Percentiles rank a stretch among this genome's conserved stretches.
Evolutionary conservation across 37 sponge, comb jelly and placozoan genomes (phyloP).

Genomic region (Dysidea cf. avara): DNA sequence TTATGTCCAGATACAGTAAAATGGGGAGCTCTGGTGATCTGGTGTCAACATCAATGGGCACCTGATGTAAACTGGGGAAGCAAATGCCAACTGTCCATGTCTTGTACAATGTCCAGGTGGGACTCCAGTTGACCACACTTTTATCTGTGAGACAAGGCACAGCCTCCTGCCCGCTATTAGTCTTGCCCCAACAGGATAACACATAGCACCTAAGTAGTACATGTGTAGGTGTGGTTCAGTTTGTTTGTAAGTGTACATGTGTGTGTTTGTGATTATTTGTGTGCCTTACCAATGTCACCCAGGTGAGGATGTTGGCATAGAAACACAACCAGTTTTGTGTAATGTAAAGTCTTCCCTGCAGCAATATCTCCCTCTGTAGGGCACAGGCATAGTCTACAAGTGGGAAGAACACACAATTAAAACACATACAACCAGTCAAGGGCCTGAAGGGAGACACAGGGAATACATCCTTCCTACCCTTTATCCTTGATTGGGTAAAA

Average conservation of each 20-base stretch:
- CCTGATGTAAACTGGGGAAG: too few relatives aligned
- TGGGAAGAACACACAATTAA: not conserved
- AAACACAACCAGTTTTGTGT: constrained; percentile 96
- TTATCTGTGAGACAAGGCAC: not conserved
- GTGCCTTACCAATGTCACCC: constrained; percentile 84
- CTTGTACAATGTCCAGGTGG: too few relatives aligned
- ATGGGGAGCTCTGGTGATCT: too few relatives aligned
- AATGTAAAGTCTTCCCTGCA: constrained; percentile 90
- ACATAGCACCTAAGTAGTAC: not conserved
- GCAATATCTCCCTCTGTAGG: constrained; percentile 85
- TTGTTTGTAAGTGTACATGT: not conserved
- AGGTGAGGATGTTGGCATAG: constrained; percentile 97
- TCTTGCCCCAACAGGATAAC: too few relatives aligned
- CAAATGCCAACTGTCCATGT: too few relatives aligned
- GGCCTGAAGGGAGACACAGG: not conserved
- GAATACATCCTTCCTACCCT: not conserved
- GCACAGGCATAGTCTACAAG: constrained; percentile 94
- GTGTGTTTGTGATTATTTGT: not conserved
- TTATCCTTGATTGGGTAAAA: not conserved
- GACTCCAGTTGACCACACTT: too few relatives aligned
- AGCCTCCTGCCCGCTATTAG: not conserved
- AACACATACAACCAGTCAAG: not conserved
- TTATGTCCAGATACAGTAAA: too few relatives aligned
- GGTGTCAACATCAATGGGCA: too few relatives aligned
- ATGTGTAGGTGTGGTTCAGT: not conserved